A percentile compares a stretch with the other conserved stretches of the same genome.
Evolutionary conservation across 2,113 vertebrate genomes (phyloP).

Genomic region (Copsychus sechellarum): DNA sequence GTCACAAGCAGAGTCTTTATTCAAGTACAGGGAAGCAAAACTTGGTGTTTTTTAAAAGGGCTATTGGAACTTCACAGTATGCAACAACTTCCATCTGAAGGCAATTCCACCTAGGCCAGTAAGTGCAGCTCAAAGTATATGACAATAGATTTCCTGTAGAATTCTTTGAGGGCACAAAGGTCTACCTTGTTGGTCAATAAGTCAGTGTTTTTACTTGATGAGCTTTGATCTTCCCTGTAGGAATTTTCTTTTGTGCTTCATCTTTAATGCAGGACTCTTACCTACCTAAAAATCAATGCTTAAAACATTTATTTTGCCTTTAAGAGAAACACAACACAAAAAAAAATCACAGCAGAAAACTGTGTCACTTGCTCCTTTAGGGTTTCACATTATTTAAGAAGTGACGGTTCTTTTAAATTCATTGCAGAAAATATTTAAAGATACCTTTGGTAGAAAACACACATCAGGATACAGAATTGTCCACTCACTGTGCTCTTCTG

Average conservation of each 20-base stretch:
- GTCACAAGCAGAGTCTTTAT: neutral
- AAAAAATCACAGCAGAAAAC: neutral
- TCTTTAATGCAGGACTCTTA: neutral
- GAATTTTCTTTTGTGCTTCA: conserved; percentile 17
- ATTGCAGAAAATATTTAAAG: neutral
- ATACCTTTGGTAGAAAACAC: neutral
- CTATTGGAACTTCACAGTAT: neutral
- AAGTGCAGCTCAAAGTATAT: neutral
- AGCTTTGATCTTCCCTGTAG: conserved; percentile 37
- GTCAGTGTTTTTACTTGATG: neutral
- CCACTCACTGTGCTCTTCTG: neutral
- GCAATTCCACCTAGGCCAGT: neutral
- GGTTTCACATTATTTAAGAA: neutral
- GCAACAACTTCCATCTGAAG: neutral
- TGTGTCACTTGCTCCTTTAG: neutral
- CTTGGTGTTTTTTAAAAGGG: neutral
- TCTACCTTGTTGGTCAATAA: conserved; percentile 12
- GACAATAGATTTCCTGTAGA: conserved; percentile 4
- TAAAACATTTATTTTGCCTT: neutral
- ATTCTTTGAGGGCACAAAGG: neutral
- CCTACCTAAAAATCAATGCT: conserved; percentile 7
- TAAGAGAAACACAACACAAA: neutral
- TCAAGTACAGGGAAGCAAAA: neutral
- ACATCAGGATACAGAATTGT: neutral
- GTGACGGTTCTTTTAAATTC: neutral